Percentiles rank a stretch among this genome's conserved stretches.
Conservation (phyloP, 2,888 invertebrate genomes). For the Polymixis lichenea region DNA sequence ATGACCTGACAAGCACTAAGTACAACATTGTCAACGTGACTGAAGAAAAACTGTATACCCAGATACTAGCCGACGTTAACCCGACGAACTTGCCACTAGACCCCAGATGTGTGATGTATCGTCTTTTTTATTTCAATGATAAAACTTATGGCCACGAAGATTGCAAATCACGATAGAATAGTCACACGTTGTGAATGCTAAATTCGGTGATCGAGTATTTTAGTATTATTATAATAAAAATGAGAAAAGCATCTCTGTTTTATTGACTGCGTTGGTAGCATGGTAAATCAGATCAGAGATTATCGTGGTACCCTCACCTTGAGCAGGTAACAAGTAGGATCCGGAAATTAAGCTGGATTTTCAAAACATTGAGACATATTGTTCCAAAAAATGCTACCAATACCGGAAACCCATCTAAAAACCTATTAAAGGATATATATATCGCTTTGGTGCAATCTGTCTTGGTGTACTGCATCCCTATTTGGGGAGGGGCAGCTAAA, state of each 20-base stretch:
- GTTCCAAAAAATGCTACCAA: no score
- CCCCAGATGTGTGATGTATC: slow-evolving; percentile 36
- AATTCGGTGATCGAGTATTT: neutral
- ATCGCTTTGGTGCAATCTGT: no score
- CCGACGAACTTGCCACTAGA: slow-evolving; percentile 40
- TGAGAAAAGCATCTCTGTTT: neutral
- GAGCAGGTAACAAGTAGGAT: no score
- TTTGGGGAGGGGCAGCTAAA: no score
- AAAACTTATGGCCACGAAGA: slow-evolving; percentile 13
- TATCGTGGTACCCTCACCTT: no score
- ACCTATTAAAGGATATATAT: no score
- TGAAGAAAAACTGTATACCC: slow-evolving; percentile 34
- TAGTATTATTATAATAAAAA: neutral
- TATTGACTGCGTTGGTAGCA: neutral
- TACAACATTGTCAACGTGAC: slow-evolving; percentile 43
- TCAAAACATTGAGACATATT: no score
- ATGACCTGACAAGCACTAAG: slow-evolving; percentile 44
- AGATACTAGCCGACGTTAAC: slow-evolving; percentile 54
- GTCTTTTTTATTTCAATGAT: slow-evolving; percentile 12
- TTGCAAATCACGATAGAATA: neutral
- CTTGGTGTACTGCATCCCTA: no score
- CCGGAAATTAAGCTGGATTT: no score
- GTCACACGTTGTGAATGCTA: neutral
- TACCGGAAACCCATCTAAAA: no score
- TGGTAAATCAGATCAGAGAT: no score